Conservation (phyloP, 2,113 vertebrate genomes). For the Tor tambroides region DNA sequence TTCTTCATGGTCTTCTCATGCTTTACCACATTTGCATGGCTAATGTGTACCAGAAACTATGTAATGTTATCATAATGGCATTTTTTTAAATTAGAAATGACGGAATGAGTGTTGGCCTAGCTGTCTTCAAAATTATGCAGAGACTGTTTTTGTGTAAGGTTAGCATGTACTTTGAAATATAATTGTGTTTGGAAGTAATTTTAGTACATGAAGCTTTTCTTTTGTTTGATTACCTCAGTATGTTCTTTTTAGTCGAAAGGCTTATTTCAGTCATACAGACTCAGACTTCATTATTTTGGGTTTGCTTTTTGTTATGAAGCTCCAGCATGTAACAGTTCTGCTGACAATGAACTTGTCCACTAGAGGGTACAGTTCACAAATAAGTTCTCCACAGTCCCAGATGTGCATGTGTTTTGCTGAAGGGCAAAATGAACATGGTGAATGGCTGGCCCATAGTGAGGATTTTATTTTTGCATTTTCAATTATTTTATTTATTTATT, state of each 20-base stretch:
- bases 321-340: constrained; percentile 6
- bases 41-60: background rate
- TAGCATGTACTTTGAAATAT: background rate
- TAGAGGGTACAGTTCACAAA: constrained; percentile 48
- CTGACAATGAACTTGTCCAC: constrained; percentile 44
- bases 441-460: background rate
- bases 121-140: background rate
- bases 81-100: background rate
- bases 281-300: background rate
- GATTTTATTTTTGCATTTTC: no score
- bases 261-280: background rate
- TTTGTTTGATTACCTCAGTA: background rate
- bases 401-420: constrained; percentile 36
- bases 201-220: background rate
- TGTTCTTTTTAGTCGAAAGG: background rate
- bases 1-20: background rate
- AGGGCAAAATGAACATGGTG: constrained; percentile 18
- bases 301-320: background rate
- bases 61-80: background rate
- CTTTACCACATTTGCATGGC: background rate
- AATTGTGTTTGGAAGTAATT: background rate
- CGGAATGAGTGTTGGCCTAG: background rate
- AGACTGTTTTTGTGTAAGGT: background rate
- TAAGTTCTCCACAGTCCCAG: background rate
- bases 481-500: no score